phyloP scores from a whole-genome alignment of 1,140 invertebrate genomes.

The Homalodisca vitripennis region DNA sequence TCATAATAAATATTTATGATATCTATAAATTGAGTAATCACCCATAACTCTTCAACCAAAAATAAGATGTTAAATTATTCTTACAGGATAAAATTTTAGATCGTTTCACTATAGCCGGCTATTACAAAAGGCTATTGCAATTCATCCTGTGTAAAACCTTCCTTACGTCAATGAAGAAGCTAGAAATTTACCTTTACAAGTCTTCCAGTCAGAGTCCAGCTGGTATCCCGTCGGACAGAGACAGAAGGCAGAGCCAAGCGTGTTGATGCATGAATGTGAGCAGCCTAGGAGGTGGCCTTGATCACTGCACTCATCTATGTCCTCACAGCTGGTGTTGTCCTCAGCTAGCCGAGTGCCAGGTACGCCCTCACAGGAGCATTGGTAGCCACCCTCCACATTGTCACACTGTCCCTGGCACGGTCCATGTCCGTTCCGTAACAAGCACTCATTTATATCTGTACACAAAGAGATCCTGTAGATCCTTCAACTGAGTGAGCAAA shows the following conservation, averaged over 20 bases:
- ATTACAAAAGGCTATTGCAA: too few relatives aligned
- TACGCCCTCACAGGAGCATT: conserved; percentile 57
- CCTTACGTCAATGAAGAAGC: too few relatives aligned
- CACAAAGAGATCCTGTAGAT: conserved; percentile 1
- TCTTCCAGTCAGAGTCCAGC: conserved; percentile 57
- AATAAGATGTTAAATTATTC: too few relatives aligned
- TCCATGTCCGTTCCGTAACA: conserved; percentile 60
- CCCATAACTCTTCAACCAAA: too few relatives aligned
- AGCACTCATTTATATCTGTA: conserved; percentile 62
- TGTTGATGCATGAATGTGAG: conserved; percentile 65
- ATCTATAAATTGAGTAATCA: too few relatives aligned
- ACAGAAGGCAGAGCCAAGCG: conserved; percentile 68
- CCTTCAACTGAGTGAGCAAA: too few relatives aligned
- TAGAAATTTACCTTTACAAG: conserved; percentile 32
- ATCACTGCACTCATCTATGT: conserved; percentile 60
- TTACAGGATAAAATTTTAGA: too few relatives aligned
- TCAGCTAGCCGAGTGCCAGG: conserved; percentile 56
- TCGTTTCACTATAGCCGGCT: too few relatives aligned
- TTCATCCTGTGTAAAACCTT: too few relatives aligned
- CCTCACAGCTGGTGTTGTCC: conserved; percentile 51
- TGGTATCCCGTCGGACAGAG: conserved; percentile 62
- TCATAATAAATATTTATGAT: too few relatives aligned
- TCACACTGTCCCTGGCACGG: conserved; percentile 65
- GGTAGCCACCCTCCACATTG: conserved; percentile 61
- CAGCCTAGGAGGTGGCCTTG: conserved; percentile 50